Percentiles rank a stretch among this genome's conserved stretches.
Evolutionary conservation across 2,113 vertebrate species (phyloP).

Genomic region (Trochalopteron elliotii): DNA sequence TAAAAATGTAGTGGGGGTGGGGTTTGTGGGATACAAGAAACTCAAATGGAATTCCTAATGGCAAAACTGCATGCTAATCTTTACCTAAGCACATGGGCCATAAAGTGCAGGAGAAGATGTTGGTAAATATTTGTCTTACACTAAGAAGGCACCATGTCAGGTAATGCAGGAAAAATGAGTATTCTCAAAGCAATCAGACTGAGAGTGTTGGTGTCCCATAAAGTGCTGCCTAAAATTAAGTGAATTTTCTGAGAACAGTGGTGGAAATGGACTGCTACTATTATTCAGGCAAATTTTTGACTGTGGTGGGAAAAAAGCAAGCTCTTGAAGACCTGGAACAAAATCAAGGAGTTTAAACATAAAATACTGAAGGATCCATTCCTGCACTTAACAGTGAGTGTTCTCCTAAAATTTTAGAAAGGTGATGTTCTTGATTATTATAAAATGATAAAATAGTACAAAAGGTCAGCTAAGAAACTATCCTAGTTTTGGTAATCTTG

Average conservation of each 20-base stretch:
- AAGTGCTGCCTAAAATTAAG: background rate
- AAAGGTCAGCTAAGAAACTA: background rate
- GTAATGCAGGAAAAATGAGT: background rate
- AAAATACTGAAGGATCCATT: background rate
- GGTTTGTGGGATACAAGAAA: background rate
- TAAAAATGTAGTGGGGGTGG: background rate
- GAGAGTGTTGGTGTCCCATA: background rate
- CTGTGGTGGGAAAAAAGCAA: background rate
- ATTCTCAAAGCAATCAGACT: background rate
- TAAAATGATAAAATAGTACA: background rate
- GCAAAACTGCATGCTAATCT: background rate
- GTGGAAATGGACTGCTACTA: background rate
- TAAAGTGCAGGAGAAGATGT: background rate
- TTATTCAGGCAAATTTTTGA: background rate
- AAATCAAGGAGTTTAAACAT: background rate
- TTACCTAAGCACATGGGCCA: background rate
- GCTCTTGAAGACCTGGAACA: background rate
- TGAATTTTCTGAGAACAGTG: background rate
- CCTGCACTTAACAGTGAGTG: background rate
- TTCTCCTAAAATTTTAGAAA: background rate
- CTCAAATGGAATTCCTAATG: background rate
- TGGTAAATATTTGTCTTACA: background rate
- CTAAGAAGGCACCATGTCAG: background rate
- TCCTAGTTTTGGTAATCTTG: background rate
- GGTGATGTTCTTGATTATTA: background rate